Conservation (phyloP, 37 sponge, comb jelly and placozoan species). For the Axinella damicornis region DNA sequence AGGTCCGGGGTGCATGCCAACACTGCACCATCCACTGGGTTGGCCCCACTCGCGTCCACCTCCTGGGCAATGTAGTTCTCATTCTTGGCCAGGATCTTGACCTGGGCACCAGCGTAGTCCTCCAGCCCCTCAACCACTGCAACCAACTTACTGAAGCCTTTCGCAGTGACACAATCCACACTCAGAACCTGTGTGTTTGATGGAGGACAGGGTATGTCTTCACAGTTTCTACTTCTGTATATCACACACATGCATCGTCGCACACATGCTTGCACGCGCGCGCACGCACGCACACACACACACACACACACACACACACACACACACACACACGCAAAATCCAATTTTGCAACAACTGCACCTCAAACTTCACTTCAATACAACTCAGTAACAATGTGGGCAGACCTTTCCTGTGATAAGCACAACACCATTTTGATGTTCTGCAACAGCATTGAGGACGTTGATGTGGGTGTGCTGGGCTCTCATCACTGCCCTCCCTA, state of each 20-base stretch:
- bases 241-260: no score
- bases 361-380: no score
- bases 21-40: slow-evolving; percentile 13
- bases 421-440: slow-evolving; percentile 57
- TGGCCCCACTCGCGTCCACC: neutral
- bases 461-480: slow-evolving; percentile 37
- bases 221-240: no score
- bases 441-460: slow-evolving; percentile 51
- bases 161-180: slow-evolving; percentile 48
- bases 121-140: slow-evolving; percentile 71
- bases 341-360: no score
- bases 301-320: no score
- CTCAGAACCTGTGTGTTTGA: slow-evolving; percentile 48
- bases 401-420: slow-evolving; percentile 65
- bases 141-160: slow-evolving; percentile 59
- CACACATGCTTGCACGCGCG: no score
- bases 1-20: slow-evolving; percentile 79
- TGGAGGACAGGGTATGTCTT: no score
- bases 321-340: no score
- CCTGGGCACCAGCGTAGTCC: slow-evolving; percentile 47
- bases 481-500: slow-evolving; percentile 74
- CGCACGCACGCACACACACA: no score
- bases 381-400: no score
- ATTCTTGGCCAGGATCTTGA: slow-evolving; percentile 73
- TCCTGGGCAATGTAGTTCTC: slow-evolving; percentile 73